Evolutionary conservation across 1,140 invertebrate genomes (phyloP), one percentile per base, ranked within the genome.

Genomic region (Periplaneta americana): DNA sequence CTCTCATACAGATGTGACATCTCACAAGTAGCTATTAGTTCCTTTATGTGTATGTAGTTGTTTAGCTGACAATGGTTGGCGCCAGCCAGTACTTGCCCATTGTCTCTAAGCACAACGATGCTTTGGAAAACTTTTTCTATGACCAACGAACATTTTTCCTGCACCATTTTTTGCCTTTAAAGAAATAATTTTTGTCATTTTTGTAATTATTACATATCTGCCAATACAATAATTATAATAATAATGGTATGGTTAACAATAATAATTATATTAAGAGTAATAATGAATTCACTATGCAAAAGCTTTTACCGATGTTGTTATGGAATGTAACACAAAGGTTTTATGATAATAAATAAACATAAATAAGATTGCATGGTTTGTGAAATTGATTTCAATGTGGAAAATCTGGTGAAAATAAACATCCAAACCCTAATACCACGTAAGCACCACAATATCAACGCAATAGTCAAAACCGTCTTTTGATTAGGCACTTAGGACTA

Each of bases 301-400:
- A 13, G 39, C 39, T 48, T 48, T 48, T 48, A 48, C 39, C 17
- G n/a, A 48, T 48, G 10, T n/a, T n/a, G n/a, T 48, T 48, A 48
- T 48, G 17, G n/a, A 22, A 48, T 48, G 39, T 48, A 48, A 48
- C 10, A 48, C 17, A 5, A 48, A 15, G 39, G n/a, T n/a, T 48
- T 48, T 48, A 48, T 48, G 39, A 48, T 48, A 48, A 48, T 48
- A 79, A 34, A 82, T 34, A 83, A n/a, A n/a, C n/a, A n/a, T n/a
- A n/a, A n/a, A n/a, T 15, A 48, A 13, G 10, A 17, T 48, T 2
- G n/a, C 6, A 48, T 22, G n/a, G 17, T 48, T 5, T 48, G 75
- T 48, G 13, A 48, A 48, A 17, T 48, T 48, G 17, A 13, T 48
- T 48, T 48, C 39, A 48, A 6, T 48, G 39, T 17, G 39, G n/a